Conservation (phyloP, 2,113 vertebrate species). For the Corapipo altera region DNA sequence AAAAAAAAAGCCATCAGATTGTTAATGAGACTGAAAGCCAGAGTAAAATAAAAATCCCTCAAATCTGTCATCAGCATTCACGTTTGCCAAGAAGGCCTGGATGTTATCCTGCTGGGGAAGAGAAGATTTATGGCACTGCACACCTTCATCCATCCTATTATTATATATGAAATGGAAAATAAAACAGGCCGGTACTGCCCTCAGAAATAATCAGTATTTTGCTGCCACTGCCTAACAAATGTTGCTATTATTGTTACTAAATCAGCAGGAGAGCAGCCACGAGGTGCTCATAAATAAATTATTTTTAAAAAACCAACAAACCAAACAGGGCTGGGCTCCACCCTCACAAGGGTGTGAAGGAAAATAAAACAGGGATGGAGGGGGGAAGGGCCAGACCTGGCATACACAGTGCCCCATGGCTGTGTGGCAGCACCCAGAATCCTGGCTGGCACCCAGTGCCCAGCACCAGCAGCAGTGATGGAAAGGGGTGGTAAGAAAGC, state of each 20-base stretch:
- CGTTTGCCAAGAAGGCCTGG: conserved; percentile 48
- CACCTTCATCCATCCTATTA: conserved; percentile 46
- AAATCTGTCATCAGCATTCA: conserved; percentile 11
- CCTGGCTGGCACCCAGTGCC: fast-evolving
- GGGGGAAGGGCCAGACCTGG: not conserved
- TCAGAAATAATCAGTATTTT: conserved; percentile 49
- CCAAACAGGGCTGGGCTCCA: not conserved
- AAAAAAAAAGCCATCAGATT: not conserved
- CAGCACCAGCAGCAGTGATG: fast-evolving
- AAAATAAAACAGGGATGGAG: not conserved
- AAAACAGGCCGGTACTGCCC: not conserved
- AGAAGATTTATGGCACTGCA: not conserved
- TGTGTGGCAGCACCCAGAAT: fast-evolving
- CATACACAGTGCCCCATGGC: fast-evolving
- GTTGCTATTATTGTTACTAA: conserved; percentile 10
- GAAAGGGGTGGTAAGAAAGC: not conserved
- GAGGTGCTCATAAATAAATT: not conserved
- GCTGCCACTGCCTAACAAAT: conserved; percentile 5
- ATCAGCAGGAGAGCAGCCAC: not conserved
- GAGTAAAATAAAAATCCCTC: conserved; percentile 46
- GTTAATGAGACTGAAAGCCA: conserved; percentile 56
- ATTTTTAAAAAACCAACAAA: not conserved
- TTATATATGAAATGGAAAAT: conserved; percentile 40
- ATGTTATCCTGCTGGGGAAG: conserved; percentile 26
- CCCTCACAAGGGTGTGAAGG: not conserved